Evolutionary conservation across 2,888 invertebrate species (phyloP), one percentile per base, ranked within the genome.

Genomic region (Drosophila mimica): DNA sequence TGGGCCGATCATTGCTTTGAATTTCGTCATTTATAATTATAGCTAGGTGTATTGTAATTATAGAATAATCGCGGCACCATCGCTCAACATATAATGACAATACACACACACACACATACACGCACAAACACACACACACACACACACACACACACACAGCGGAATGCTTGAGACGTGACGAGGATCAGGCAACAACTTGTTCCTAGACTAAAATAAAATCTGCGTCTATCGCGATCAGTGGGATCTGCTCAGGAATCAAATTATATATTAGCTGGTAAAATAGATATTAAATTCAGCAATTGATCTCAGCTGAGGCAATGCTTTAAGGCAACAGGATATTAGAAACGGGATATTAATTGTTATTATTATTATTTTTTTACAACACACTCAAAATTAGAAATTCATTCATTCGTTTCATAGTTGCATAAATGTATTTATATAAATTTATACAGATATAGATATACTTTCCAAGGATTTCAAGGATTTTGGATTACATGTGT

Each of bases 21-120:
- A 71, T 89, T 88, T 89, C 85, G 88, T 87, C 86, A 87, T 87
- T 82, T 85, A 89, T 85, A 87, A 89, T 88, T 87, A 88, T 87
- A 87, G 86, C 84, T 40, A 34, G 56, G 67, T 49, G 54, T 74
- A 81, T 75, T 85, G 74, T 85, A 88, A 87, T 88, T 85, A 87
- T 85, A 84, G 82, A 89, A 81, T 87, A 73, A 20, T 59, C 58
- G 51, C 59, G 52, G 58, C 38, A 69, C 34, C 36, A 36, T 36
- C 15, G 20, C 3, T 8, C 6, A 17, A 36, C 17, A 17, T 17
- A n/a, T n/a, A 9, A 4, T 9, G n/a, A 28, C 48, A n/a, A 25
- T 9, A 20, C 4, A 20, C 43, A 43, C 5, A 43, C 8, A 11
- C 34, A 15, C n/a, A n/a, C n/a, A n/a, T n/a, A n/a, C n/a, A 30